A percentile compares a stretch with the other conserved stretches of the same genome.
These are phyloP conservation scores for Machimus rusticus DNA, from an alignment of 2,888 invertebrate species.

Conservation along the genomic window DNA sequence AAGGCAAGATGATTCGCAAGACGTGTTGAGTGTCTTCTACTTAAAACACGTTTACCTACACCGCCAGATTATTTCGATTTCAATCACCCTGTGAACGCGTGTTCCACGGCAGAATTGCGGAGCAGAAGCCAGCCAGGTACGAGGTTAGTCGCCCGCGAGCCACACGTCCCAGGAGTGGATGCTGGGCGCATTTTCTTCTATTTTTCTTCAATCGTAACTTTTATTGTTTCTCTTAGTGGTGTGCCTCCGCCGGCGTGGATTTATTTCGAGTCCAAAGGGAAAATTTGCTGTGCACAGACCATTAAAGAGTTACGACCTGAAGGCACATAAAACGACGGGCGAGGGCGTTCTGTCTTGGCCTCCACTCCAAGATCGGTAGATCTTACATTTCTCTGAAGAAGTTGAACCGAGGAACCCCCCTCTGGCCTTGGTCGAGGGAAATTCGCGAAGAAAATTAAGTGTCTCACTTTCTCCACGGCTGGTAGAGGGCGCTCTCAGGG, in stretches of 20 bases:
- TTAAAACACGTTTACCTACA: conserved; percentile 32
- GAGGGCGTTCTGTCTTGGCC: conserved; percentile 8
- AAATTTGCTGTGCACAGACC: conserved; percentile 33
- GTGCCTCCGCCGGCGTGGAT: conserved; percentile 1
- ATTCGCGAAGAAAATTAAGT: neutral
- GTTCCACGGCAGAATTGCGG: neutral
- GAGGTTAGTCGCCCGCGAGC: conserved; percentile 32
- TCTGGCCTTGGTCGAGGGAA: neutral
- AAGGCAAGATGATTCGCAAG: conserved; percentile 8
- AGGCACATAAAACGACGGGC: conserved; percentile 6
- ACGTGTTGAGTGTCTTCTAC: conserved; percentile 25
- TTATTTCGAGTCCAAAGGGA: conserved; percentile 16
- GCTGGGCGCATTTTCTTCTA: conserved; percentile 23
- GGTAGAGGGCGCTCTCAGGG: neutral
- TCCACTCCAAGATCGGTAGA: neutral
- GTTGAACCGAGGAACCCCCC: neutral
- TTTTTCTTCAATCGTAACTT: conserved; percentile 18
- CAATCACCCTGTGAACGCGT: conserved; percentile 38
- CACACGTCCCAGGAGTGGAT: conserved; percentile 27
- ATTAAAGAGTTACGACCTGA: conserved; percentile 38
- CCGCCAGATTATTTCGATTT: conserved; percentile 33
- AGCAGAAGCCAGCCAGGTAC: conserved; percentile 22
- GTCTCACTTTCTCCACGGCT: neutral
- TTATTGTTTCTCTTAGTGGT: conserved; percentile 16
- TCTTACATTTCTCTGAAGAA: neutral